Base-by-base conservation (phyloP, 2,797 vertebrate genomes). In the Miichthys miiuy region DNA sequence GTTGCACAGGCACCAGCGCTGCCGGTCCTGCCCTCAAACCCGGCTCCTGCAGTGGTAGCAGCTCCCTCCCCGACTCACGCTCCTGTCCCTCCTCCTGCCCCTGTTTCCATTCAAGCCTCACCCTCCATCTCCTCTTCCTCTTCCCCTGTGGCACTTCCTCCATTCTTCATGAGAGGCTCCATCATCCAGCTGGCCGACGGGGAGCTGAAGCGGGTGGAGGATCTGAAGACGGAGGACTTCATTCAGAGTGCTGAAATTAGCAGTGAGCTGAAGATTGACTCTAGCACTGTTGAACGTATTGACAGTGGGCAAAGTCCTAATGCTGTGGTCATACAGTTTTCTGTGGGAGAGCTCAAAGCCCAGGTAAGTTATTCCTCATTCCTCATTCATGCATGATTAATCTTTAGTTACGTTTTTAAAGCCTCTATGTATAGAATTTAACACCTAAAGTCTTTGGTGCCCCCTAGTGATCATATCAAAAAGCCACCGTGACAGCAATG, bases 241-340 rank as follows among this genome's bases (percentile, higher is more conserved):
- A 98, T 99, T 81, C 98, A 99, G 95, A 99, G 98, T 0, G 98
- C 98, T 0, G 98, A 99, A 92, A 98, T 99, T 51, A 99, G 98
- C 95, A 97, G 91, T 0, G 98, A 99, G 89, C 96, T 99, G 89
- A 99, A 99, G 94, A 99, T 99, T 47, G 98, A 99, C 95, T 99
- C 97, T 80, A 99, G 98, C 95, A 99, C 98, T 0, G 98, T 99
- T 77, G 98, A 99, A 92, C 95, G 98, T 74, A 98, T 99, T 11
- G 98, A 98, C 73, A 96, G 95, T 61, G 96, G 98, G 89, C 97
- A 95, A 89, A 97, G 93, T 79, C 97, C 97, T 0, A 97, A 98
- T 73, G 96, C 97, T 47, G 98, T 98, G 1, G 93, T 99, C 82
- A 97, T 99, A 74, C 98, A 99, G 93, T 99, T 99, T 82, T 97